Evolutionary conservation across 2,888 invertebrate genomes (phyloP), one percentile per base, ranked within the genome.

Genomic region (Myathropa florea): DNA sequence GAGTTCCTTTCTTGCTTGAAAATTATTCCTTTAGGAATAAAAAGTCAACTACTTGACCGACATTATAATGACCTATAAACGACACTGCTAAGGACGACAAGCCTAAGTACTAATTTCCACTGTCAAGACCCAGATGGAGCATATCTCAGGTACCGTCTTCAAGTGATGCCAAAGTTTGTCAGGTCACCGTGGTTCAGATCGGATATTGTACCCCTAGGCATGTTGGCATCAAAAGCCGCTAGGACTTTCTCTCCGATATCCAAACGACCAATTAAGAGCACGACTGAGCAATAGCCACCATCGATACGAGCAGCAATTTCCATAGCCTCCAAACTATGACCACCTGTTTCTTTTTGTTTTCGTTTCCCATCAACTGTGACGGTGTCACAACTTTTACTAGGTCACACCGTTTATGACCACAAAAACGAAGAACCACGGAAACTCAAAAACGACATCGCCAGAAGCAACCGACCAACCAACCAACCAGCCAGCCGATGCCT

Each of bases 201-300:
- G n/a, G n/a, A n/a, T n/a, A n/a, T n/a, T n/a, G n/a, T n/a, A 3
- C 33, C 33, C 33, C 33, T 33, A 33, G 33, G 0, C 33, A 10
- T 0, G 1, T 9, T 12, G 3, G 0, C 33, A 33, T 33, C n/a
- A n/a, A 33, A 1, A 7, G 33, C 46, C 46, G 14, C 6, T n/a
- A 46, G 18, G 18, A 46, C 46, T 46, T 46, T 46, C 46, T 46
- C 39, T 4, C n/a, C 46, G 46, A 18, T 46, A n/a, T 60, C 36
- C 61, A 73, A 78, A 75, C 33, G 67, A 39, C 63, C 81, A 85
- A 85, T 85, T 81, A 81, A 77, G 77, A 85, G 81, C 81, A 85
- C 81, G 84, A 85, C 71, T 63, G 68, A 23, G 57, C 71, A 72
- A 63, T 77, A 61, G 23, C 59, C 64, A 39, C 9, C 18, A 59